Conservation (phyloP, 2,113 vertebrate genomes). For the Percopsis transmontana region DNA sequence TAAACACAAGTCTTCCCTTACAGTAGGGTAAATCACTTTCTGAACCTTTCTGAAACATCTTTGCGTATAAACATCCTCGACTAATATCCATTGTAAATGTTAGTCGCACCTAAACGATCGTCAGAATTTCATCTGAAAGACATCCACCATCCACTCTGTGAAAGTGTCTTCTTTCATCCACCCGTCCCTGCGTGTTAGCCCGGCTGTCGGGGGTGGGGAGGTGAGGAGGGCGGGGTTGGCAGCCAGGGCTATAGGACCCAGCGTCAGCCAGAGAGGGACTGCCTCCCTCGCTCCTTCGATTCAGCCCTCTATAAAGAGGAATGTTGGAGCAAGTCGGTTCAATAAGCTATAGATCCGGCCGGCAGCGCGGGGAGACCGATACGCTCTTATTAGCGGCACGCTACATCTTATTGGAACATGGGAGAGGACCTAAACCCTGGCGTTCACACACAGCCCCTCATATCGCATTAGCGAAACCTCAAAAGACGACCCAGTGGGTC, state of each 20-base stretch:
- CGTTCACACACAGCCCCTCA: conserved; percentile 21
- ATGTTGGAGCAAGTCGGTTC: conserved; percentile 68
- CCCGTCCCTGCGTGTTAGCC: not conserved
- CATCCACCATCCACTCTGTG: too few relatives aligned
- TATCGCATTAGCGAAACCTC: conserved; percentile 41
- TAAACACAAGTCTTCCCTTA: too few relatives aligned
- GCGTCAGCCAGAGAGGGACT: conserved; percentile 42
- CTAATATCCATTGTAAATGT: too few relatives aligned
- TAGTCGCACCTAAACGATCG: too few relatives aligned
- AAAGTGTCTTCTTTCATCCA: not conserved
- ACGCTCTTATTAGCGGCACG: conserved; percentile 78
- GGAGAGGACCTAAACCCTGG: conserved; percentile 32
- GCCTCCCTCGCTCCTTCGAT: conserved; percentile 22
- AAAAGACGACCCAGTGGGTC: conserved; percentile 1
- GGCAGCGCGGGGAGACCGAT: conserved; percentile 55
- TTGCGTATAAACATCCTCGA: too few relatives aligned
- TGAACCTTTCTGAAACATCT: not conserved
- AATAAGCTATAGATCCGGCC: conserved; percentile 78
- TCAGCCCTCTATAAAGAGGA: conserved; percentile 60
- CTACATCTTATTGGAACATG: conserved; percentile 67
- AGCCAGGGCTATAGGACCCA: conserved; percentile 2
- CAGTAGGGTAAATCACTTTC: not conserved
- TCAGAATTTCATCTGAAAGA: too few relatives aligned
- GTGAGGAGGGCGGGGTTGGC: too few relatives aligned
- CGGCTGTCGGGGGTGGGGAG: not conserved